phyloP scores from a whole-genome alignment of 2,797 vertebrate genomes.

The Megaceryle alcyon region DNA sequence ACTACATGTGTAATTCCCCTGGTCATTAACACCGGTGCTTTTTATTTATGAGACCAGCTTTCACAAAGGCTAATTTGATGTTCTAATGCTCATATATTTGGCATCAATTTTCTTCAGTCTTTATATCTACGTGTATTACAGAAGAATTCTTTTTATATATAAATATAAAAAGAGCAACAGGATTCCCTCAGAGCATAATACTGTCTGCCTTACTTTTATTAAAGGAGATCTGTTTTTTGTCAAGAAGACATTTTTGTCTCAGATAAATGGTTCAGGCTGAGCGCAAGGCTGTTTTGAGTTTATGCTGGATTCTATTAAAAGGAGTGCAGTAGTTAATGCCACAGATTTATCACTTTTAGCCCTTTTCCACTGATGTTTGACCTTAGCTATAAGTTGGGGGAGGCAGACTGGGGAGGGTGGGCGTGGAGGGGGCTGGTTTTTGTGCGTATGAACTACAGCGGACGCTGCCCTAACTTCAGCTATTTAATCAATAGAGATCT shows the following conservation, averaged over 20 bases:
- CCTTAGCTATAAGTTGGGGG: conserved; percentile 76
- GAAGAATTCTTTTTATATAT: conserved; percentile 76
- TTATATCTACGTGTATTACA: conserved; percentile 51
- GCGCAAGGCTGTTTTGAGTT: conserved; percentile 81
- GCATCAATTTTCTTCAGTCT: conserved; percentile 23
- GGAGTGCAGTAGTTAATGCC: conserved; percentile 80
- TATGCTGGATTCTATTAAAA: conserved; percentile 84
- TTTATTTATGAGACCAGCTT: conserved; percentile 8
- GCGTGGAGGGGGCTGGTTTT: background rate
- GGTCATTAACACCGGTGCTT: conserved; percentile 41
- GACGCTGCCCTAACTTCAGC: background rate
- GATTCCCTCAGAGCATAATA: conserved; percentile 84
- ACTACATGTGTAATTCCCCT: background rate
- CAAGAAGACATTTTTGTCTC: conserved; percentile 83
- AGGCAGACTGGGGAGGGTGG: background rate
- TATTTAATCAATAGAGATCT: background rate
- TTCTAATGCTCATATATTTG: background rate
- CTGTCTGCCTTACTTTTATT: conserved; percentile 83
- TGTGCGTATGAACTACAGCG: background rate
- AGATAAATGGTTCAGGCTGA: conserved; percentile 81
- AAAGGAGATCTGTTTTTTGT: conserved; percentile 89
- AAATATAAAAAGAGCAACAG: conserved; percentile 72
- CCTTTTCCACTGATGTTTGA: conserved; percentile 80
- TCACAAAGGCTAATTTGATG: background rate
- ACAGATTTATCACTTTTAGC: conserved; percentile 81